Conservation (phyloP, 2,888 invertebrate species). For the Trilocha varians region DNA sequence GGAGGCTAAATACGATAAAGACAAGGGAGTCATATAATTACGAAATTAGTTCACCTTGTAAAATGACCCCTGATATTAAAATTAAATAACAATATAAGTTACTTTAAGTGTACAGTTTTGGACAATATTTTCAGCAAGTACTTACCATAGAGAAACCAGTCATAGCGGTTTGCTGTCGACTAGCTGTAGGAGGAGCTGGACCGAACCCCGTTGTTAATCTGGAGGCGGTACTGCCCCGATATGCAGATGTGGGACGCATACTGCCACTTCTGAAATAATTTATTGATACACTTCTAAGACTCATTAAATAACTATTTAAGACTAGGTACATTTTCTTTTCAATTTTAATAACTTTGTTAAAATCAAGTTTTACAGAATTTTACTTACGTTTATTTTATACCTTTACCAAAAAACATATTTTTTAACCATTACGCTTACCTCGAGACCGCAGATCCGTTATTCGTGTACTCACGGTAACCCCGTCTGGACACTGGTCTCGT, state of each 20-base stretch:
- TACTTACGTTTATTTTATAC: too few species aligned
- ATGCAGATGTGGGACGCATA: conserved; percentile 66
- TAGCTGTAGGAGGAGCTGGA: conserved; percentile 55
- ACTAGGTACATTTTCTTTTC: too few species aligned
- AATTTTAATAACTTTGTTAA: too few species aligned
- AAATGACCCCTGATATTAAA: too few species aligned
- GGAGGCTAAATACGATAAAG: too few species aligned
- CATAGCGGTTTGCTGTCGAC: conserved; percentile 51
- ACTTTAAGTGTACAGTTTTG: too few species aligned
- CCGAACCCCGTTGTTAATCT: conserved; percentile 63
- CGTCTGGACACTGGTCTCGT: conserved; percentile 56
- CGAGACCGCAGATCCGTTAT: conserved; percentile 45
- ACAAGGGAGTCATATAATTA: too few species aligned
- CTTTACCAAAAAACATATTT: background rate
- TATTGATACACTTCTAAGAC: too few species aligned
- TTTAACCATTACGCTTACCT: conserved; percentile 30
- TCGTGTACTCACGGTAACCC: conserved; percentile 51
- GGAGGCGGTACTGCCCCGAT: conserved; percentile 60
- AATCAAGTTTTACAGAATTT: too few species aligned
- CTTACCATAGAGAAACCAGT: conserved; percentile 64
- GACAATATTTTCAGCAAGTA: background rate
- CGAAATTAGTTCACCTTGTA: too few species aligned
- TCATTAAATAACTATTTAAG: too few species aligned
- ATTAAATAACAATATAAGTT: too few species aligned
- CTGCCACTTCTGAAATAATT: conserved; percentile 42